A percentile compares a stretch with the other conserved stretches of the same genome.
Conservation (phyloP, 1,140 invertebrate species). For the Oncopodura yosiiana region DNA sequence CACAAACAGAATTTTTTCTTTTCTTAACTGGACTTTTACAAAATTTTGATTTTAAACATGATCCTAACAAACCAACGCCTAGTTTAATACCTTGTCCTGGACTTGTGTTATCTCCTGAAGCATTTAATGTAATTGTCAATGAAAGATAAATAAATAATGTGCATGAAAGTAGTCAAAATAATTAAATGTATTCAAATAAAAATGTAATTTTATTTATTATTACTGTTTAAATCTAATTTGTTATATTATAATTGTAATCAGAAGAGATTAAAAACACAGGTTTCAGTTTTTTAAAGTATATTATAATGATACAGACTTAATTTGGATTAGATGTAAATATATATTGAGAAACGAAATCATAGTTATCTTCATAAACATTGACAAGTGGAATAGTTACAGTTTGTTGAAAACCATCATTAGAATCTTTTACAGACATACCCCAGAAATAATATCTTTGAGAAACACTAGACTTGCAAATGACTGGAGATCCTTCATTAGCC, state of each 20-base stretch:
- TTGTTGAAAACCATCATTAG: background rate
- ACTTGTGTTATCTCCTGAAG: slow-evolving; percentile 3
- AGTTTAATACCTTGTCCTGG: slow-evolving; percentile 4
- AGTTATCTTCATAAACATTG: background rate
- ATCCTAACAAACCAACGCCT: slow-evolving; percentile 4
- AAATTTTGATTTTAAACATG: slow-evolving; percentile 47
- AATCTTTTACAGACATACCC: slow-evolving; percentile 4
- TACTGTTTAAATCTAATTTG: too few relatives aligned
- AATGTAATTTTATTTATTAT: too few relatives aligned
- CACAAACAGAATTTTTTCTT: slow-evolving; percentile 38
- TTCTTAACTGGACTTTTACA: slow-evolving; percentile 24
- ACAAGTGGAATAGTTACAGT: background rate
- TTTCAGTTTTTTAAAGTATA: too few relatives aligned
- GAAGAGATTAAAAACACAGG: too few relatives aligned
- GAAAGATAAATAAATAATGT: background rate
- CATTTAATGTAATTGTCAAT: background rate
- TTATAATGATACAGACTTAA: too few relatives aligned
- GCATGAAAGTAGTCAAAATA: too few relatives aligned
- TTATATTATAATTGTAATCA: too few relatives aligned
- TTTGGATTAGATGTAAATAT: slow-evolving; percentile 7
- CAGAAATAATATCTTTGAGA: slow-evolving; percentile 14
- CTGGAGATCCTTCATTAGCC: slow-evolving; percentile 15
- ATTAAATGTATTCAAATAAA: too few relatives aligned
- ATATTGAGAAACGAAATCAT: slow-evolving; percentile 10
- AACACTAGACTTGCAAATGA: slow-evolving; percentile 9